Conservation (phyloP, 2,888 invertebrate species). For the Clitarchus hookeri region DNA sequence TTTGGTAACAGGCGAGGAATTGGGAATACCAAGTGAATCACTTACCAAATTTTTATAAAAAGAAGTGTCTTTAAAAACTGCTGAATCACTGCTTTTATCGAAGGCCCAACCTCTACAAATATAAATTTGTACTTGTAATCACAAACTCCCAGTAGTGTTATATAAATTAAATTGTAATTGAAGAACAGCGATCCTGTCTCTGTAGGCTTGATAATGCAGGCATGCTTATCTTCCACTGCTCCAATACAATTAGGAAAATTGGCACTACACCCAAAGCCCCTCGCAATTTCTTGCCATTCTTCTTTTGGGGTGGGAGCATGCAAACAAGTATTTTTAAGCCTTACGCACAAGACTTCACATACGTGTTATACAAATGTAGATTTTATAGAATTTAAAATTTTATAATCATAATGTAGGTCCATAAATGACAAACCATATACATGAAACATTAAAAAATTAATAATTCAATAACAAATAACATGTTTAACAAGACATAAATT, state of each 20-base stretch:
- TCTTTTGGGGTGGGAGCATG: background rate
- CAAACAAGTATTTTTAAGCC: no score
- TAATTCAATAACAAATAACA: no score
- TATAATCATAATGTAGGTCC: no score
- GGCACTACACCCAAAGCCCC: background rate
- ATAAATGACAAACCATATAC: no score
- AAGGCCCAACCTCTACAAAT: conserved; percentile 21
- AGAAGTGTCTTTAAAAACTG: background rate
- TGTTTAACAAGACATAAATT: no score
- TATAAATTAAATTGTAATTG: no score
- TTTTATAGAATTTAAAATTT: no score
- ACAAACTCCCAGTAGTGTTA: conserved; percentile 20
- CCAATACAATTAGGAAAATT: conserved; percentile 25
- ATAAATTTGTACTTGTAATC: conserved; percentile 24
- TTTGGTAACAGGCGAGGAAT: no score
- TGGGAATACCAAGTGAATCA: background rate
- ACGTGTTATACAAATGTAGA: no score
- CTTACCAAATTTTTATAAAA: no score
- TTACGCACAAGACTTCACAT: no score
- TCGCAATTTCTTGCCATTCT: conserved; percentile 15
- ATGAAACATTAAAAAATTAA: no score
- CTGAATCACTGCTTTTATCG: conserved; percentile 23
- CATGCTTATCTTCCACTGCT: conserved; percentile 26
- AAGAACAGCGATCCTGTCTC: background rate
- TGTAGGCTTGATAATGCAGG: background rate